These are phyloP conservation scores for Drosophila suzukii DNA, from an alignment of 1,140 invertebrate genomes.

Conservation along the genomic window DNA sequence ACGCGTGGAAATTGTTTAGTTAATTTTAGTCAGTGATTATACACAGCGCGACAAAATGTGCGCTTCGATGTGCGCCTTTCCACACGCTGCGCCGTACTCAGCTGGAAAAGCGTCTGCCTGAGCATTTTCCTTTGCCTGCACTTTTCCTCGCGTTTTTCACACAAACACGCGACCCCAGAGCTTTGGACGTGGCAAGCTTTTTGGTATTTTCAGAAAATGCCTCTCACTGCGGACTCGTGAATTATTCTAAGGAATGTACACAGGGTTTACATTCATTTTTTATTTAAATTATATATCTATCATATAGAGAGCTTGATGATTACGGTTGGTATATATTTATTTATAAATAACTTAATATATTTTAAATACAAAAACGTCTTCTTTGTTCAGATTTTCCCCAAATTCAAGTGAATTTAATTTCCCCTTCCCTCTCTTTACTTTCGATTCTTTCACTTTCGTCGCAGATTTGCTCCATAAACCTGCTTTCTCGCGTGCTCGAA, in stretches of 20 bases:
- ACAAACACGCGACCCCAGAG: slow-evolving; percentile 20
- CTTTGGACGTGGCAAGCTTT: slow-evolving; percentile 32
- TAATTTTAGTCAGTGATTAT: slow-evolving; percentile 7
- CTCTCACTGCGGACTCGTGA: slow-evolving; percentile 6
- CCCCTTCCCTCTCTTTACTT: slow-evolving; percentile 1
- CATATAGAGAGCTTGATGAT: too few species aligned
- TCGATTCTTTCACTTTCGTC: slow-evolving; percentile 48
- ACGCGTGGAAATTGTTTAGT: slow-evolving; percentile 41
- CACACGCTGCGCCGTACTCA: slow-evolving; percentile 78
- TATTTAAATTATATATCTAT: slow-evolving; percentile 1
- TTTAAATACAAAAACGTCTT: neutral
- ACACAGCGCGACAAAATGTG: slow-evolving; percentile 57
- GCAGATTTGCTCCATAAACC: slow-evolving; percentile 66
- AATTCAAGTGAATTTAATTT: neutral
- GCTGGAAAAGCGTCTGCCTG: slow-evolving; percentile 65
- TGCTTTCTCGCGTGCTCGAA: slow-evolving; percentile 48
- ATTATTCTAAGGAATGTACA: slow-evolving; percentile 15
- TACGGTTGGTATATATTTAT: too few species aligned
- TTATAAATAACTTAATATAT: neutral
- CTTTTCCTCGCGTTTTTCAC: slow-evolving; percentile 20
- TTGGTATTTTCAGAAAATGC: slow-evolving; percentile 26
- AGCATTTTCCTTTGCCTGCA: slow-evolving; percentile 45
- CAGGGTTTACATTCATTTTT: slow-evolving; percentile 4
- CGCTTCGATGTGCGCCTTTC: slow-evolving; percentile 72
- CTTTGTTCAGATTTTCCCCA: neutral